phyloP scores from a whole-genome alignment of 2,888 invertebrate genomes.

The Nemapogon koenigi region DNA sequence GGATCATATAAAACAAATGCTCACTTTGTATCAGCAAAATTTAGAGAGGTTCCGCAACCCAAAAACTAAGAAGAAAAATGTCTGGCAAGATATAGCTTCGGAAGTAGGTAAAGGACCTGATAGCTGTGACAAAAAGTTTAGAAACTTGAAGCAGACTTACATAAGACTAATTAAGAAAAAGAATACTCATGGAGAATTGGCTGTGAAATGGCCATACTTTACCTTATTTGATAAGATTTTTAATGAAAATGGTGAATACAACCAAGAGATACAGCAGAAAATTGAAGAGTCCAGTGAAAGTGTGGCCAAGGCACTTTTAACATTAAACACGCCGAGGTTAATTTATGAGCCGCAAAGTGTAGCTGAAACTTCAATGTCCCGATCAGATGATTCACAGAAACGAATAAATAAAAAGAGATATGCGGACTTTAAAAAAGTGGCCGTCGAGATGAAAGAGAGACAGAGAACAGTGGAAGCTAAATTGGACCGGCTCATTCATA shows the following conservation, averaged over 20 bases:
- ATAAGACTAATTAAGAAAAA: conserved; percentile 45
- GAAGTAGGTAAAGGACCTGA: conserved; percentile 44
- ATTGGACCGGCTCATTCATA: conserved; percentile 48
- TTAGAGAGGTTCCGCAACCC: conserved; percentile 47
- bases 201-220: conserved; percentile 55
- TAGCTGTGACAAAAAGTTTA: conserved; percentile 51
- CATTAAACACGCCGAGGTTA: conserved; percentile 31
- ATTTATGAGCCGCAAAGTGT: conserved; percentile 25
- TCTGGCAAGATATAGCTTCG: conserved; percentile 44
- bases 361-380: conserved; percentile 25
- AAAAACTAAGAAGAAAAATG: conserved; percentile 51
- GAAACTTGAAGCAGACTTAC: conserved; percentile 53
- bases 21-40: conserved; percentile 42
- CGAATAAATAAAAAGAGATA: conserved; percentile 32
- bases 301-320: conserved; percentile 39
- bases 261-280: conserved; percentile 44
- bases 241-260: conserved; percentile 42
- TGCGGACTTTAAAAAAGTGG: conserved; percentile 43
- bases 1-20: conserved; percentile 32
- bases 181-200: conserved; percentile 29
- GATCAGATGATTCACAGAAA: conserved; percentile 33
- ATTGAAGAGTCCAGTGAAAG: conserved; percentile 39
- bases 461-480: conserved; percentile 50
- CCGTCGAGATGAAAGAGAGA: conserved; percentile 47
- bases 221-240: conserved; percentile 49